Conservation (phyloP, 1,140 invertebrate genomes). For the Papilio dardanus region DNA sequence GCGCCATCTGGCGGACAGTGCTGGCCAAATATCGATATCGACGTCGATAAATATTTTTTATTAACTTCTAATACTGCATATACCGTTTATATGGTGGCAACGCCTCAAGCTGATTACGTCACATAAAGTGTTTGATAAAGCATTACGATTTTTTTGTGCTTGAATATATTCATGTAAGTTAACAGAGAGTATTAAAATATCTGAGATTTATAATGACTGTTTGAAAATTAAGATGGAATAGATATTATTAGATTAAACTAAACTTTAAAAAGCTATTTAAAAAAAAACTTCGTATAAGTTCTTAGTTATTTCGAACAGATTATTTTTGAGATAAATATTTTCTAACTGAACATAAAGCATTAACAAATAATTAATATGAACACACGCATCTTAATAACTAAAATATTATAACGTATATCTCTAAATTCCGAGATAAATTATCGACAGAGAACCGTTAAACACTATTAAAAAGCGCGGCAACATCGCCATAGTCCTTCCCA, state of each 20-base stretch:
- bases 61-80: no score
- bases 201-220: no score
- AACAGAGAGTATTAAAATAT: no score
- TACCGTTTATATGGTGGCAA: no score
- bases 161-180: no score
- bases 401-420: constrained; percentile 1
- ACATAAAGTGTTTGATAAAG: no score
- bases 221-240: no score
- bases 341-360: not conserved
- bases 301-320: not conserved
- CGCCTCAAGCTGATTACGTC: no score
- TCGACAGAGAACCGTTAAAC: constrained; percentile 42
- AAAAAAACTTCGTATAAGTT: no score
- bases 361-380: not conserved
- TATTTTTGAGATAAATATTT: not conserved
- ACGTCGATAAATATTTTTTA: constrained; percentile 37
- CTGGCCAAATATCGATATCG: constrained; percentile 44
- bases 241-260: no score
- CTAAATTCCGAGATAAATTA: constrained; percentile 40
- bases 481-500: constrained; percentile 60
- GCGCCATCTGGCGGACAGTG: constrained; percentile 72
- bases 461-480: constrained; percentile 69
- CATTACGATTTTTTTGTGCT: no score
- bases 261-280: no score
- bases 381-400: not conserved